A percentile compares a stretch with the other conserved stretches of the same genome.
Evolutionary conservation across 2,888 invertebrate species (phyloP).

Genomic region (Pilophorus perplexus): DNA sequence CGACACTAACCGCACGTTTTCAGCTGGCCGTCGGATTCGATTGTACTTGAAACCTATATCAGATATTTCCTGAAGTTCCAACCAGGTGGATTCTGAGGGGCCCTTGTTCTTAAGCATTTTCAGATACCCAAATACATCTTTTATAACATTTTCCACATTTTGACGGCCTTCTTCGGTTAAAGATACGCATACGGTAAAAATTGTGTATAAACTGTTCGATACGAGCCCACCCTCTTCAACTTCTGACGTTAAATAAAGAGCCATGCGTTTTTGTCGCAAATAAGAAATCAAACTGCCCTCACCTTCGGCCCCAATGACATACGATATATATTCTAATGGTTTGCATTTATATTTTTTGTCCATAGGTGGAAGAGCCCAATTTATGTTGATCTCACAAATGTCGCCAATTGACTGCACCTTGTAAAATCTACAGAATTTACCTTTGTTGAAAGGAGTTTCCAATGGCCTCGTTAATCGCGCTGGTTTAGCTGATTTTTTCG

Average conservation of each 20-base stretch:
- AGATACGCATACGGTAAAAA: conserved; percentile 62
- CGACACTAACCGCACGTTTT: conserved; percentile 73
- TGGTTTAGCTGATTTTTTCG: conserved; percentile 62
- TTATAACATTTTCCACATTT: conserved; percentile 69
- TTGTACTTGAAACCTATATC: conserved; percentile 63
- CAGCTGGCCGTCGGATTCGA: conserved; percentile 67
- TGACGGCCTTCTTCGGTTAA: conserved; percentile 75
- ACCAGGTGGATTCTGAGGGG: conserved; percentile 66
- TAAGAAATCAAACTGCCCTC: conserved; percentile 77
- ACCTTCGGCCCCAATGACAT: conserved; percentile 83
- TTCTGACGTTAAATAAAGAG: conserved; percentile 67
- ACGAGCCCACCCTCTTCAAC: conserved; percentile 72
- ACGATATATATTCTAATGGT: conserved; percentile 72
- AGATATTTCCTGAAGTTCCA: conserved; percentile 72
- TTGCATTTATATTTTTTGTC: conserved; percentile 69
- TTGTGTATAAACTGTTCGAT: conserved; percentile 72
- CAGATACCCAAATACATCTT: conserved; percentile 75
- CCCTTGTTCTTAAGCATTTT: conserved; percentile 67
- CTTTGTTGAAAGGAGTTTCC: conserved; percentile 56
- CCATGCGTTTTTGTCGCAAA: conserved; percentile 74
- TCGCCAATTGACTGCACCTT: conserved; percentile 75
- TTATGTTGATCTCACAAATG: conserved; percentile 61
- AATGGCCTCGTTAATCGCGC: not conserved
- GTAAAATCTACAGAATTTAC: conserved; percentile 67
- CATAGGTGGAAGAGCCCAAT: conserved; percentile 63